Percentiles rank a stretch among this genome's conserved stretches.
These are phyloP conservation scores for Mycetomoellerius zeteki DNA, from an alignment of 1,140 invertebrate genomes.

Conservation along the genomic window DNA sequence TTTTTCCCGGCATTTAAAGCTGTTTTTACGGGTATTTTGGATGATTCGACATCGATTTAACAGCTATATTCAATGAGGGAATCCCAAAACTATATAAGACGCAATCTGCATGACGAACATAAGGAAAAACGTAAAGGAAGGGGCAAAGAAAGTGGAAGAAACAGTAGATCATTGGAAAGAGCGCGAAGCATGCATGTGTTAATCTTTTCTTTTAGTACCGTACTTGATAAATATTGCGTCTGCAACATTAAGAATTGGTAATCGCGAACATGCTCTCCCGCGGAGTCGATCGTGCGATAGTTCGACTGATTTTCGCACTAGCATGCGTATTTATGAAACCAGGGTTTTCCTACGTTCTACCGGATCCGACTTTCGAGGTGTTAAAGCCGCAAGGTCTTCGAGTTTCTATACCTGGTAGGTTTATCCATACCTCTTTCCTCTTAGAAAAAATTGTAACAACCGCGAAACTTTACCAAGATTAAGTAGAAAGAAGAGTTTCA, in stretches of 20 bases:
- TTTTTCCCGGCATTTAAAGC: no score
- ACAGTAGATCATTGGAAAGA: background rate
- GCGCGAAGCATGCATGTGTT: background rate
- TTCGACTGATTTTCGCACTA: slow-evolving; percentile 1
- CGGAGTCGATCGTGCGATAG: background rate
- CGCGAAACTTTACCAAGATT: background rate
- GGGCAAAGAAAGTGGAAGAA: background rate
- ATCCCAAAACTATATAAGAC: background rate
- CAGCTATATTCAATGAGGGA: background rate
- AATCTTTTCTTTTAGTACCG: background rate
- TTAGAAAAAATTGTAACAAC: background rate
- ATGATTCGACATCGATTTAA: background rate
- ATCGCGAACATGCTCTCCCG: slow-evolving; percentile 40
- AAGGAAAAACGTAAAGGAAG: slow-evolving; percentile 1
- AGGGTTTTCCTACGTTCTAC: slow-evolving; percentile 74
- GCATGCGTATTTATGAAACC: background rate
- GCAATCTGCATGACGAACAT: background rate
- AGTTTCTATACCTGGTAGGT: slow-evolving; percentile 76
- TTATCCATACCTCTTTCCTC: background rate
- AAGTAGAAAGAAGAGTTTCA: background rate
- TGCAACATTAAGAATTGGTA: slow-evolving; percentile 1
- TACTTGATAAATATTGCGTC: slow-evolving; percentile 6
- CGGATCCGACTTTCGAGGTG: slow-evolving; percentile 73
- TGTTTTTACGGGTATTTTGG: background rate
- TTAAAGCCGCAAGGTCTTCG: slow-evolving; percentile 74